A percentile compares a stretch with the other conserved stretches of the same genome.
Conservation (phyloP, 2,888 invertebrate species). For the Ophonus ardosiacus region DNA sequence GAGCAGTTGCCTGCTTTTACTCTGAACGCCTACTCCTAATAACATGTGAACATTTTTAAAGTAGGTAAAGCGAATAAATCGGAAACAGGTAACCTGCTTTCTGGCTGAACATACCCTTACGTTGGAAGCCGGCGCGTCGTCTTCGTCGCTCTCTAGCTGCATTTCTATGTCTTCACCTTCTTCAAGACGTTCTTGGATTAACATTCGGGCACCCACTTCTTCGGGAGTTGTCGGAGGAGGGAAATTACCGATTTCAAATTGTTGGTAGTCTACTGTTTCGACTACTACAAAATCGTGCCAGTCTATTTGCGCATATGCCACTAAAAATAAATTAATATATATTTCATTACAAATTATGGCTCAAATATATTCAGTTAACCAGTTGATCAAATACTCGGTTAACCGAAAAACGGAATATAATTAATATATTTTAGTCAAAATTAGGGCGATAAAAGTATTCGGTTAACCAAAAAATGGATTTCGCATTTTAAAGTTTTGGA, state of each 20-base stretch:
- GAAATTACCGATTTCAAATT: conserved; percentile 96
- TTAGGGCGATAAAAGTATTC: no score
- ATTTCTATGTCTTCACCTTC: conserved; percentile 92
- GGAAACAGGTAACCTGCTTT: no score
- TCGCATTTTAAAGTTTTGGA: no score
- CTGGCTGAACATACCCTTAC: no score
- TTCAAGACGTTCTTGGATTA: conserved; percentile 91
- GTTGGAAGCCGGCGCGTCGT: conserved; percentile 72
- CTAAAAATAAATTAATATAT: conserved; percentile 72
- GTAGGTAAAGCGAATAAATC: no score
- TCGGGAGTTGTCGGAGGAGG: conserved; percentile 98
- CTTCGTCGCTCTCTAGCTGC: conserved; percentile 92
- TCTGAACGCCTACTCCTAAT: no score
- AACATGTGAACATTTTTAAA: no score
- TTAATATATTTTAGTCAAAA: not conserved
- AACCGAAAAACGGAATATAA: not conserved
- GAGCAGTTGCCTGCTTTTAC: no score
- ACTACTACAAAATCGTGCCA: conserved; percentile 99
- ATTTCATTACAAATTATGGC: not conserved
- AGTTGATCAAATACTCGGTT: not conserved
- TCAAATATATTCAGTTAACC: not conserved
- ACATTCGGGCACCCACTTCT: conserved; percentile 95
- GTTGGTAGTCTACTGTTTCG: conserved; percentile 99
- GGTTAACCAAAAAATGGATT: no score
- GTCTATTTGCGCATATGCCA: conserved; percentile 98